Percentiles rank a stretch among this genome's conserved stretches.
phyloP scores from a whole-genome alignment of 2,113 vertebrate species.

The Zootoca vivipara region DNA sequence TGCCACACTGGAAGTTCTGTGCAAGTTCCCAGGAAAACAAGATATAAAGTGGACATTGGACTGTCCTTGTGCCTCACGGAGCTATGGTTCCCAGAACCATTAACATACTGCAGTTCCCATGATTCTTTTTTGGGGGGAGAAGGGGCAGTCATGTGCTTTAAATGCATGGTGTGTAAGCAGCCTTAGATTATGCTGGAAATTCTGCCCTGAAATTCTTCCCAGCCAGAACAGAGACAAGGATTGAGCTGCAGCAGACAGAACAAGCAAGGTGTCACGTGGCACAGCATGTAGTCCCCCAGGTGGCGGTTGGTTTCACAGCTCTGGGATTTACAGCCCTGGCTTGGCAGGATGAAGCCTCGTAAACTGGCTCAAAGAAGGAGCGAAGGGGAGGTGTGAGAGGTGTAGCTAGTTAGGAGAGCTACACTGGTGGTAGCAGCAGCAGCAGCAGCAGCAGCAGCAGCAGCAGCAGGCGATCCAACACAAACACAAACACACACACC shows the following conservation, averaged over 20 bases:
- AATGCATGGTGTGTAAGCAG: background rate
- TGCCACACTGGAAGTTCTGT: background rate
- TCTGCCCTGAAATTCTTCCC: background rate
- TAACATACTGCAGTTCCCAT: too few relatives aligned
- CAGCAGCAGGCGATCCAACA: background rate
- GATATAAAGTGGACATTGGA: background rate
- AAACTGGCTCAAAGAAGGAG: conserved; percentile 23
- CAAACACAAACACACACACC: background rate
- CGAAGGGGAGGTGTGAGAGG: background rate
- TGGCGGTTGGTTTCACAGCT: conserved; percentile 24
- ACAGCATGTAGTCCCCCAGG: conserved; percentile 9
- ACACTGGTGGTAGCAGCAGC: background rate
- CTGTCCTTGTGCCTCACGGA: too few relatives aligned
- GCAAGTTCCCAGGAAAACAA: background rate
- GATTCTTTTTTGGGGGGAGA: too few relatives aligned
- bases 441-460: background rate
- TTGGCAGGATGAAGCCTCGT: conserved; percentile 19
- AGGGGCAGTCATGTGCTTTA: too few relatives aligned
- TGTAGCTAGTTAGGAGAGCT: background rate
- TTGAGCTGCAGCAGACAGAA: conserved; percentile 9
- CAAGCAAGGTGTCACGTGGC: conserved; percentile 12
- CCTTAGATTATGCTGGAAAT: background rate
- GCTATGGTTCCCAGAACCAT: background rate
- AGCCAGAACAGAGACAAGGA: conserved; percentile 10
- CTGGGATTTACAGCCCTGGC: conserved; percentile 32